Base-by-base conservation (phyloP, 2,113 vertebrate species). In the Carassius carassius region DNA sequence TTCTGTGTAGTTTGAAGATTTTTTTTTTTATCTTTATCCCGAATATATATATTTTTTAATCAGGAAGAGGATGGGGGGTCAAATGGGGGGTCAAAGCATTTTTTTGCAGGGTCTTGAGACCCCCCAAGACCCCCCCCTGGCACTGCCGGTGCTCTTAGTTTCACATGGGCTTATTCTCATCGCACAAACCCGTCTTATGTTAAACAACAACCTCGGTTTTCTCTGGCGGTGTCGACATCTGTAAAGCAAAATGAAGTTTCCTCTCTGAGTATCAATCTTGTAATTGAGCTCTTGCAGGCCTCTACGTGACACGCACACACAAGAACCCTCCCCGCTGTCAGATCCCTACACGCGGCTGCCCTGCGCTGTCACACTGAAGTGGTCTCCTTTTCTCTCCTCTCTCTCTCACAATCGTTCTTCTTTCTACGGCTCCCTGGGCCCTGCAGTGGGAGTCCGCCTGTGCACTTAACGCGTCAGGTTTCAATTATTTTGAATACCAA, bases 211-310 rank as follows among this genome's bases (percentile, higher is more conserved):
- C 91, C 88, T 91, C 91, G 89, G 86, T 89, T 91, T 92, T 90
- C 89, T 85, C 89, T 90, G 89, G 86, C 89, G 79, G 92, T 92
- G 92, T 93, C 92, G 92, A 94, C 94, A 94, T 95, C 93, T 94
- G 94, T 94, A 94, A 91, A 86, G 94, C 93, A 94, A 93, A 93
- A 94, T 94, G 92, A 94, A 94, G 93, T 94, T 95, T 95, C 92
- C 93, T 94, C 92, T 94, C 90, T 67, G 90, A 92, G 93, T 93
- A 92, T 92, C 92, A 92, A 92, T 94, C 90, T 91, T 92, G 93
- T 94, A 95, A 95, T 93, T 95, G 94, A 94, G 93, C 93, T 93
- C 90, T 89, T 89, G 89, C 91, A 91, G 89, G 86, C 89, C 77
- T 87, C 90, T 86, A 94, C 92, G 92, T 94, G 94, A 94, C 82